These are phyloP conservation scores for Hemichromis elongatus DNA, from an alignment of 2,113 vertebrate genomes.

Conservation along the genomic window DNA sequence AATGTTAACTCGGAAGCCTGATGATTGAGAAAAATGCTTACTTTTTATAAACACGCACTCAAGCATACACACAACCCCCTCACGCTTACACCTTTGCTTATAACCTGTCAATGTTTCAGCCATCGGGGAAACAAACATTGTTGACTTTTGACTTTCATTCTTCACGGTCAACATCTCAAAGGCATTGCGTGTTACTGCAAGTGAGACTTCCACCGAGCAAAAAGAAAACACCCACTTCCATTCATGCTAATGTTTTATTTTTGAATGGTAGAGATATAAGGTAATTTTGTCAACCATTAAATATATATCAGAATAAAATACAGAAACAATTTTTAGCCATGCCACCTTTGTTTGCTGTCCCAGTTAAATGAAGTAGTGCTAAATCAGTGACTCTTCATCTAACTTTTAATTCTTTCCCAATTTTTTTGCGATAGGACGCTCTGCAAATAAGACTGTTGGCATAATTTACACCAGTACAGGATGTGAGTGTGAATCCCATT, in stretches of 20 bases:
- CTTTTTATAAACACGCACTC: background rate
- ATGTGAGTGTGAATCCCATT: constrained; percentile 16
- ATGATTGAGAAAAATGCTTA: constrained; percentile 8
- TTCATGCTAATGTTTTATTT: background rate
- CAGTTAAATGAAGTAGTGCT: background rate
- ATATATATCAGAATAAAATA: background rate
- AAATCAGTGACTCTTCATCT: constrained; percentile 10
- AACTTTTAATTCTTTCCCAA: constrained; percentile 27
- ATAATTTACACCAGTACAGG: constrained; percentile 46
- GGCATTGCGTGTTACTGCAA: background rate
- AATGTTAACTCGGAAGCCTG: constrained; percentile 45
- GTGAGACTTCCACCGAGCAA: background rate
- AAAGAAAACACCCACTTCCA: background rate
- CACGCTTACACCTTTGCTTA: background rate
- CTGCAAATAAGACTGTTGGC: constrained; percentile 19
- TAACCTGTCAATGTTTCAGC: background rate
- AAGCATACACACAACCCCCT: background rate
- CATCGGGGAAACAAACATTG: background rate
- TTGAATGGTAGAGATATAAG: background rate
- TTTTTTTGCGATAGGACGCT: constrained; percentile 1
- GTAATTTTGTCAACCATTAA: background rate
- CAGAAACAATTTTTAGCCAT: background rate
- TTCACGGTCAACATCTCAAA: background rate
- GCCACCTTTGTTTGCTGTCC: background rate
- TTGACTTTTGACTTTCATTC: background rate